A percentile compares a stretch with the other conserved stretches of the same genome.
Evolutionary conservation across 2,113 vertebrate genomes (phyloP).

Genomic region (Ursus arctos): DNA sequence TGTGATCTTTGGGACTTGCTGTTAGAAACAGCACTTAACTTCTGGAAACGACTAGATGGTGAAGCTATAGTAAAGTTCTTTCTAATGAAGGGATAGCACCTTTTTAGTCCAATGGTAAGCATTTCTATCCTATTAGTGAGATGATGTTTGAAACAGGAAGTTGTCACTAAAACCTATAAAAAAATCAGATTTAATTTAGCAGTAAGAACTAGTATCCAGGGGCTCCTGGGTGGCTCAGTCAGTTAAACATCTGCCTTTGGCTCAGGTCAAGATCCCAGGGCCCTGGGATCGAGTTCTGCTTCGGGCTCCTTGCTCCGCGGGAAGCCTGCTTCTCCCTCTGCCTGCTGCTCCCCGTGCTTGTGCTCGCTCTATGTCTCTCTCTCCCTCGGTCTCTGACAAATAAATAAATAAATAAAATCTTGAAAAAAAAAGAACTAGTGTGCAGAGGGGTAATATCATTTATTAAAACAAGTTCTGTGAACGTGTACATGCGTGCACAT

Average conservation of each 20-base stretch:
- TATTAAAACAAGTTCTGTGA: background rate
- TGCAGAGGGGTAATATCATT: background rate
- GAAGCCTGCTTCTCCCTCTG: background rate
- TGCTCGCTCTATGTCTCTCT: background rate
- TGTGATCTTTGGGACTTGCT: background rate
- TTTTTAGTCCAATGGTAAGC: background rate
- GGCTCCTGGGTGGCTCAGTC: background rate
- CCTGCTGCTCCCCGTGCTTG: background rate
- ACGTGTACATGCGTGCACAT: rapidly evolving
- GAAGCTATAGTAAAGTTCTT: background rate
- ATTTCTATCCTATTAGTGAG: background rate
- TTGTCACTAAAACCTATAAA: background rate
- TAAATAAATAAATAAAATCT: background rate
- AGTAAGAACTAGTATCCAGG: background rate
- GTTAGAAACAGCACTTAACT: background rate
- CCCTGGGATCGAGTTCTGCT: background rate
- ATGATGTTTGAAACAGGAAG: background rate
- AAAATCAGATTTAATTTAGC: background rate
- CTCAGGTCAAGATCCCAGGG: background rate
- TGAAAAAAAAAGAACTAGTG: background rate
- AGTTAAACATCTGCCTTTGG: background rate
- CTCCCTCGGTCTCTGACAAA: background rate
- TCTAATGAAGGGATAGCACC: background rate
- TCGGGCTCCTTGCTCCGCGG: background rate
- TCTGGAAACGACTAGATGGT: background rate